A percentile compares a stretch with the other conserved stretches of the same genome.
These are phyloP conservation scores for Drosophila albomicans DNA, from an alignment of 1,140 invertebrate species.

Conservation along the genomic window DNA sequence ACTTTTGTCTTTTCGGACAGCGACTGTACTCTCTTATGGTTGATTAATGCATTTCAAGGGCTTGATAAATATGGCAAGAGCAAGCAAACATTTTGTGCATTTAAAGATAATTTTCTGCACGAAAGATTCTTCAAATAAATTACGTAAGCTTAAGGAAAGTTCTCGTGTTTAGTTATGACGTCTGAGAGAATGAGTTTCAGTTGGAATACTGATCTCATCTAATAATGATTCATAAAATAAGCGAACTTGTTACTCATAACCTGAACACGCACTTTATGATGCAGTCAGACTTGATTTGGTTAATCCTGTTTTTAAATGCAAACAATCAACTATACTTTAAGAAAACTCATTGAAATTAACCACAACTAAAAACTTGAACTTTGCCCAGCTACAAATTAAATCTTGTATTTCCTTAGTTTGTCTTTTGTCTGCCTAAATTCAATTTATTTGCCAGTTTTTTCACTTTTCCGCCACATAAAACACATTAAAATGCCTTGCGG, in stretches of 20 bases:
- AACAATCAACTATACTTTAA: neutral
- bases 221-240: neutral
- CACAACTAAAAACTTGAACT: no score
- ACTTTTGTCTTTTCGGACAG: slow-evolving; percentile 25
- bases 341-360: no score
- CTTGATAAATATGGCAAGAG: neutral
- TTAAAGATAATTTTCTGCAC: no score
- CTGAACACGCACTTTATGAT: neutral
- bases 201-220: neutral
- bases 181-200: neutral
- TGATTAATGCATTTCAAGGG: slow-evolving; percentile 1
- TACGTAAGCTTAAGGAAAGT: neutral
- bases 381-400: neutral
- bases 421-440: neutral
- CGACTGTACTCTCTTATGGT: slow-evolving; percentile 4
- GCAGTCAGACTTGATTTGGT: neutral
- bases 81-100: neutral
- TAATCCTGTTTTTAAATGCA: neutral
- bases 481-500: slow-evolving; percentile 9
- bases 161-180: neutral
- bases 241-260: neutral
- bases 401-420: neutral
- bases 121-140: no score
- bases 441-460: slow-evolving; percentile 14
- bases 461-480: slow-evolving; percentile 45